phyloP scores from a whole-genome alignment of 2,797 vertebrate genomes.

The Melopsittacus undulatus region DNA sequence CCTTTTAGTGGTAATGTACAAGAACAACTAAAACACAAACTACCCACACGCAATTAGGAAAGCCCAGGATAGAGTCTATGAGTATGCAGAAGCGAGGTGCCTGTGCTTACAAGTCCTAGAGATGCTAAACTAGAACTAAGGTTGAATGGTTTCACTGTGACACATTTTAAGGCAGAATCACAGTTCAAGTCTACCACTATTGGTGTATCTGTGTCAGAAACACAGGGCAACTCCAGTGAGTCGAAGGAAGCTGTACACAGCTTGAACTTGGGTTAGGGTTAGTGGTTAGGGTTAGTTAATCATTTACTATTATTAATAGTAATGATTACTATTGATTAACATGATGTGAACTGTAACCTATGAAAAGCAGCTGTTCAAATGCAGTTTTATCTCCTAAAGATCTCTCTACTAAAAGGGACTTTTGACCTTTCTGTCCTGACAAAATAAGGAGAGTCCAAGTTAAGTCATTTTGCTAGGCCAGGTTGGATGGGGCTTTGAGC shows the following conservation, averaged over 20 bases:
- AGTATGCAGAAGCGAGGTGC: rapidly evolving
- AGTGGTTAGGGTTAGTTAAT: no score
- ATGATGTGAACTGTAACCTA: neutral
- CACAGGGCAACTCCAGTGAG: neutral
- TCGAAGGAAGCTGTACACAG: neutral
- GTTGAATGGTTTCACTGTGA: neutral
- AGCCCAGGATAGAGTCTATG: neutral
- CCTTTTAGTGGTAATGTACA: neutral
- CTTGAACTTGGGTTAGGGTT: neutral
- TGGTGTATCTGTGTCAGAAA: neutral
- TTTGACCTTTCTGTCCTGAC: neutral
- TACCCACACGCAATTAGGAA: neutral
- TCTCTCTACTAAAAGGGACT: neutral
- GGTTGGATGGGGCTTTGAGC: neutral
- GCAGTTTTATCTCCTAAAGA: neutral
- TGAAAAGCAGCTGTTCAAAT: neutral
- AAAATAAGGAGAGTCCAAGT: neutral
- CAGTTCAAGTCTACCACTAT: neutral
- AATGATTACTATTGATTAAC: neutral
- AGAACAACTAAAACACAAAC: neutral
- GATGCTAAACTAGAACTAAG: neutral
- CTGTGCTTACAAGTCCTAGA: neutral
- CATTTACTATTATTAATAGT: no score
- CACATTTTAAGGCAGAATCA: neutral
- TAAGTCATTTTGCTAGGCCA: neutral